Percentiles rank a stretch among this genome's conserved stretches.
Conservation (phyloP, 2,888 invertebrate genomes). For the Diplazon laetatorius region DNA sequence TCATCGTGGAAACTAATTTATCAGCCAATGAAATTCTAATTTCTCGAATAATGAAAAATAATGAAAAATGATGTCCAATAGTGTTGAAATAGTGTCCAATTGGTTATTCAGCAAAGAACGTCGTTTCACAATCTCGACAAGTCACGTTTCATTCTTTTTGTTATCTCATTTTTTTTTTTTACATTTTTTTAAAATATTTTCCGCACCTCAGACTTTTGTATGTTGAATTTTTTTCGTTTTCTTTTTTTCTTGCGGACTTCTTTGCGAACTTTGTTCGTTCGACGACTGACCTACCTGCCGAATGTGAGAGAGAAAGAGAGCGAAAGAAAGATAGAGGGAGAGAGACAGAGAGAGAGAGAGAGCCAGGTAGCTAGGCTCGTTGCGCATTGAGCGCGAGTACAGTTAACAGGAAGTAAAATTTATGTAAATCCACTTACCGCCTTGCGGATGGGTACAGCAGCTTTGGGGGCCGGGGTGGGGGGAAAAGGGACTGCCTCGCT, state of each 20-base stretch:
- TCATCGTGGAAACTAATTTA: constrained; percentile 11
- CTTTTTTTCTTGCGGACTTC: constrained; percentile 7
- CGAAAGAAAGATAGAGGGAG: too few species aligned
- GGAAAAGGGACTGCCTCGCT: constrained; percentile 33
- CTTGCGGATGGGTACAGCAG: constrained; percentile 57
- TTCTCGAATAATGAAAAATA: too few species aligned
- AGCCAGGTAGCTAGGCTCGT: background rate
- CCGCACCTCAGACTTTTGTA: constrained; percentile 2
- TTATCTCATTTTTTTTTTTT: too few species aligned
- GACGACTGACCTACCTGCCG: constrained; percentile 33
- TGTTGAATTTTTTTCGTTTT: background rate
- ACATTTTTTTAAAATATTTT: too few species aligned
- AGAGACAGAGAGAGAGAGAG: too few species aligned
- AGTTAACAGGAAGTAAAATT: constrained; percentile 30
- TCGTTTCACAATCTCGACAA: too few species aligned
- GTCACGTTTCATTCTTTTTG: background rate
- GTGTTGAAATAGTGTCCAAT: background rate
- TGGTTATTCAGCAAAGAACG: too few species aligned
- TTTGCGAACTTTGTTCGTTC: constrained; percentile 3
- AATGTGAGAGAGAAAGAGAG: too few species aligned
- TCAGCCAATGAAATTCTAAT: background rate
- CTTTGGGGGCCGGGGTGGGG: constrained; percentile 44
- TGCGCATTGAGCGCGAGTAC: background rate
- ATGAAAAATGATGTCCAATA: too few species aligned
- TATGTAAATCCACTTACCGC: constrained; percentile 53